Base-by-base conservation (phyloP, 1,140 invertebrate species). In the Lerema accius region DNA sequence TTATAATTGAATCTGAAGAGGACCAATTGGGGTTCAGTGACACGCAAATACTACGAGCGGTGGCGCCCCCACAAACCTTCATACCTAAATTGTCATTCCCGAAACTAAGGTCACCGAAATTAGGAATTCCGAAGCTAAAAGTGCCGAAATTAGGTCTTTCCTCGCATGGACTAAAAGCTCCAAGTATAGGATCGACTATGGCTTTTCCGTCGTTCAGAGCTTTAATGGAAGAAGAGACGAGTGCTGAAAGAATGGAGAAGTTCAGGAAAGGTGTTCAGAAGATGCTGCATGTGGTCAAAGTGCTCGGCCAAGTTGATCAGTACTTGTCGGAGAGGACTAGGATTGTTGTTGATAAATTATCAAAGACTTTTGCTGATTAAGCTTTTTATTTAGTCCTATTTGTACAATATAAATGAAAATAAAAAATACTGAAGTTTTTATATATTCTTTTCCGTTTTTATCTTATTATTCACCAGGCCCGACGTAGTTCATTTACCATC, bases 181-280 rank as follows among this genome's bases (percentile, higher is more conserved):
- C 84, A 5, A 76, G 59, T 56, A 35, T 86, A 13, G 80, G 75
- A 11, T 53, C 74, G 1, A 28, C 72, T 0, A 79, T 80, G 70
- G 32, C 26, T 4, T 62, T 86, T 15, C 23, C 67, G n/a, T 40
- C 43, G 1, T 66, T 76, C 6, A 80, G 67, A 35, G 67, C 76
- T 11, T 35, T 64, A n/a, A 46, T 66, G n/a, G 76, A 82, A 40
- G 82, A 86, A 55, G 79, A 82, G 51, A 74, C 83, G 0, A 89
- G 86, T 35, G 85, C 84, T 1, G 88, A 90, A 63, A 66, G 67
- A 43, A 85, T 87, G 81, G 86, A 88, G 56, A 81, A 74, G n/a
- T 85, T 90, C 17, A 89, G 86, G 51, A 90, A 87, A 53, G 84
- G 84, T 4, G 76, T 90, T 1, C 82, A 89, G 50, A 87, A 86